Conservation (phyloP, 2,113 vertebrate genomes). For the Platysternon megacephalum region DNA sequence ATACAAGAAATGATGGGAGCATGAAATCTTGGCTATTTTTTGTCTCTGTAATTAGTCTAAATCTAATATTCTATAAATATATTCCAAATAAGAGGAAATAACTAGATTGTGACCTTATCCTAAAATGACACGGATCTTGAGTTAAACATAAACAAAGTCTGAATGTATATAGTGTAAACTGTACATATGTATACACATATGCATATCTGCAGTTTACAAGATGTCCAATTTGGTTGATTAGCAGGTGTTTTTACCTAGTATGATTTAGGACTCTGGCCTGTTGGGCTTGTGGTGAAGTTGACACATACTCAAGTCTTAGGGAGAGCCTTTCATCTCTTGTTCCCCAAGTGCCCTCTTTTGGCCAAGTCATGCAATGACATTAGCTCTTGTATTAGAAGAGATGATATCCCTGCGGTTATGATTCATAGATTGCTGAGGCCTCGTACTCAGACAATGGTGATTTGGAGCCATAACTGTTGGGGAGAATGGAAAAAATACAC, state of each 20-base stretch:
- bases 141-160: neutral
- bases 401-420: neutral
- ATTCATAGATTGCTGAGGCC: neutral
- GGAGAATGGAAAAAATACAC: neutral
- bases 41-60: neutral
- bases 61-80: neutral
- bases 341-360: slow-evolving; percentile 72
- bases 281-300: neutral
- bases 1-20: neutral
- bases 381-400: neutral
- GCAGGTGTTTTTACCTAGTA: neutral
- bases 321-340: neutral
- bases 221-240: neutral
- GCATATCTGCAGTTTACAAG: neutral
- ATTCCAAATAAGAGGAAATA: neutral
- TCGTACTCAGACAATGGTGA: fast-evolving
- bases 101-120: neutral
- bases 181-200: neutral
- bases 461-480: neutral
- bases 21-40: neutral
- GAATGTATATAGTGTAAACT: neutral
- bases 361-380: slow-evolving; percentile 39
- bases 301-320: neutral
- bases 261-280: neutral
- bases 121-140: neutral